These are phyloP conservation scores for Tragelaphus strepsiceros DNA, from an alignment of 2,113 vertebrate species.

Conservation along the genomic window DNA sequence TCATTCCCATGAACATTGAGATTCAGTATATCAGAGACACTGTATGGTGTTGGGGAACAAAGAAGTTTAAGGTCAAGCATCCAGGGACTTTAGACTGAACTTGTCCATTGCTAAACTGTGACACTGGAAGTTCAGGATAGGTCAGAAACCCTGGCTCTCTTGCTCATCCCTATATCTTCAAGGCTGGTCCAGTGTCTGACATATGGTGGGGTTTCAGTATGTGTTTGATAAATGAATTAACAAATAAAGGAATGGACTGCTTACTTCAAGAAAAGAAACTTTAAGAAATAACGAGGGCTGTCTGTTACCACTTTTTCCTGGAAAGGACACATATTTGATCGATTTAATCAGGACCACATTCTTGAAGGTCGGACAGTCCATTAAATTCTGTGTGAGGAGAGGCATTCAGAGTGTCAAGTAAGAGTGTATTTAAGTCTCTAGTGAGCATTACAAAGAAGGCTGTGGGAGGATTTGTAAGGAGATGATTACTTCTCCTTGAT, in stretches of 20 bases:
- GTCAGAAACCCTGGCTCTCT: fast-evolving
- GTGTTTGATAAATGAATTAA: not conserved
- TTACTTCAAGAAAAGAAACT: not conserved
- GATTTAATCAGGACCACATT: not conserved
- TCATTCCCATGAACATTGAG: not conserved
- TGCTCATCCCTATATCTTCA: not conserved
- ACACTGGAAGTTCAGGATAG: not conserved
- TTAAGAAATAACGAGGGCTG: not conserved
- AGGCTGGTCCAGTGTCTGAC: fast-evolving
- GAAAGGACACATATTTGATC: not conserved
- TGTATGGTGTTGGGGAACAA: fast-evolving
- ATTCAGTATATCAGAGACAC: not conserved
- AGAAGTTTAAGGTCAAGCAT: not conserved
- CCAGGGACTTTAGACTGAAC: not conserved
- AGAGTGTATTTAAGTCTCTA: not conserved
- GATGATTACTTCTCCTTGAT: constrained; percentile 46
- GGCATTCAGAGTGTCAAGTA: not conserved
- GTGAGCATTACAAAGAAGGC: not conserved
- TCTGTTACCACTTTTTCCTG: not conserved
- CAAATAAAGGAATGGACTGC: not conserved
- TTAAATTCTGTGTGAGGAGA: not conserved
- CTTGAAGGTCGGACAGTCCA: not conserved
- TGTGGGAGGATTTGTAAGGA: constrained; percentile 7
- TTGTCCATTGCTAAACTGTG: not conserved
- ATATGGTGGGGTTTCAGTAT: fast-evolving